These are phyloP conservation scores for Hemicordylus capensis DNA, from an alignment of 2,113 vertebrate species.

Conservation along the genomic window DNA sequence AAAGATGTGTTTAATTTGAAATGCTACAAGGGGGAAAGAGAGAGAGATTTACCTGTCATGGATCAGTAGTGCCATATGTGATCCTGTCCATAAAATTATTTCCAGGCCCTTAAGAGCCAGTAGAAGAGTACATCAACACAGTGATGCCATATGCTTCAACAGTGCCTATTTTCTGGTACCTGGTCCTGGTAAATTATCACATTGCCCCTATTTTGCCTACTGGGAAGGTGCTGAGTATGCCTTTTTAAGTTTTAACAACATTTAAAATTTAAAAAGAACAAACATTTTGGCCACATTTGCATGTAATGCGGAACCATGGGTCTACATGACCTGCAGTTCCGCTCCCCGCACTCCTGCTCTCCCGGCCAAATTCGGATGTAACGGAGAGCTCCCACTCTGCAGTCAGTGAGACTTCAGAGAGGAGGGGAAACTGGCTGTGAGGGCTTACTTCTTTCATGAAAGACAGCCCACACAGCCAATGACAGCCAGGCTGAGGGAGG, in stretches of 20 bases:
- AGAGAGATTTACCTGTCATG: slow-evolving; percentile 13
- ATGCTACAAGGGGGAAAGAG: background rate
- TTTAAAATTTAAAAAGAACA: background rate
- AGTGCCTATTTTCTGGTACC: background rate
- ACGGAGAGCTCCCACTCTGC: no score
- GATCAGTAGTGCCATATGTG: background rate
- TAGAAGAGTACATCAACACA: background rate
- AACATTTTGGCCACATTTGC: no score
- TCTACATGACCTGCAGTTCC: no score
- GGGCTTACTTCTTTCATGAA: no score
- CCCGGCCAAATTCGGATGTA: no score
- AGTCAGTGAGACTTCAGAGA: no score
- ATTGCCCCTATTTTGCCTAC: background rate
- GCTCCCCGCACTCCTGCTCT: no score
- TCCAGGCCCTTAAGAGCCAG: background rate
- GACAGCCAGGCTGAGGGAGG: no score
- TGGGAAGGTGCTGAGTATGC: background rate
- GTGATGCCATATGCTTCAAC: background rate
- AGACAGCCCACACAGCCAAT: no score
- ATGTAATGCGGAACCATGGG: no score
- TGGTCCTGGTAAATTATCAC: background rate
- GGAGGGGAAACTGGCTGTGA: no score
- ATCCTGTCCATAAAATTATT: slow-evolving; percentile 29
- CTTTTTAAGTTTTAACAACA: background rate
- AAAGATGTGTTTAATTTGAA: slow-evolving; percentile 31